phyloP scores from a whole-genome alignment of 2,888 invertebrate species.

The Volucella inanis region DNA sequence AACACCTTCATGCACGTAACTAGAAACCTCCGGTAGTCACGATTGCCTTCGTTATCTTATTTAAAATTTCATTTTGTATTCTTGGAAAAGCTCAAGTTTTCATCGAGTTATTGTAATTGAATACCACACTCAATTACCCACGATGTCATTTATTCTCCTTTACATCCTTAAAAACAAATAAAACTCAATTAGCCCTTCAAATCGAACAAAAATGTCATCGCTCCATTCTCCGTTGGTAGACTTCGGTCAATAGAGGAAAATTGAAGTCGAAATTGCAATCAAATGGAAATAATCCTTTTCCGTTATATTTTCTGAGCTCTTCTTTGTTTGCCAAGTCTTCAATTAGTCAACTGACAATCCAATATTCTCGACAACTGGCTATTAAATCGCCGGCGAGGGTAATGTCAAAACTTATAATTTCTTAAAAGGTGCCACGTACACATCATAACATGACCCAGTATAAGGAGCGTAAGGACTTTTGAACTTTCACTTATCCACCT shows the following conservation, averaged over 20 bases:
- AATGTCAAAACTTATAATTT: conserved; percentile 44
- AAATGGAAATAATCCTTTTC: conserved; percentile 30
- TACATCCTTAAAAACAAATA: neutral
- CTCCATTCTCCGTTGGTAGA: neutral
- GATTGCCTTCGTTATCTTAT: no score
- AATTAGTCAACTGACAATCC: conserved; percentile 31
- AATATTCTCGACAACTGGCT: conserved; percentile 28
- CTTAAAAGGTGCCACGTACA: conserved; percentile 49
- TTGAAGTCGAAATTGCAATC: conserved; percentile 48
- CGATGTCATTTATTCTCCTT: neutral
- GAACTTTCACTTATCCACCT: neutral
- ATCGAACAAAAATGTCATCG: neutral
- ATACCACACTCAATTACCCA: conserved; percentile 9
- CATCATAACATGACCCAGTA: conserved; percentile 28
- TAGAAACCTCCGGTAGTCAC: no score
- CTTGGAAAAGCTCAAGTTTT: no score
- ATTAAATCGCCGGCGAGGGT: conserved; percentile 24
- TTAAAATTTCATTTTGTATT: no score
- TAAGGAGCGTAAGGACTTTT: neutral
- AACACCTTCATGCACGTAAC: no score
- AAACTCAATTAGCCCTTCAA: conserved; percentile 33
- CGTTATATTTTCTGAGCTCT: neutral
- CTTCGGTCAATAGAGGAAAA: conserved; percentile 10
- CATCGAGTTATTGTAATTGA: no score
- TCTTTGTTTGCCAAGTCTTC: conserved; percentile 12